Evolutionary conservation across 1,140 invertebrate genomes (phyloP).

Genomic region (Orchesella cincta): DNA sequence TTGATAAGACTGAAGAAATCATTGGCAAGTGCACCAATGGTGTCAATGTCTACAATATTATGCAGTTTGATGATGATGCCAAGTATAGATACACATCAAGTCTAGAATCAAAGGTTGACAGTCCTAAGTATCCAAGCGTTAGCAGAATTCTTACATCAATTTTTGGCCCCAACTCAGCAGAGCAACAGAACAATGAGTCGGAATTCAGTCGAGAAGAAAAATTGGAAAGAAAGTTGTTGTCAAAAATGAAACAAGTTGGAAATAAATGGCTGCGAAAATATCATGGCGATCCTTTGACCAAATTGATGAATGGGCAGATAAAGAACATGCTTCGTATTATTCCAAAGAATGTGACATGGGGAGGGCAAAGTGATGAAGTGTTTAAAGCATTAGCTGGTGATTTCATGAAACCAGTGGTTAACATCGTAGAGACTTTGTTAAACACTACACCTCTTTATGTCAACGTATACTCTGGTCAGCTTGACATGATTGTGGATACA

Average conservation of each 20-base stretch:
- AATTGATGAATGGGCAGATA: slow-evolving; percentile 72
- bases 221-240: slow-evolving; percentile 1
- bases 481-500: slow-evolving; percentile 73
- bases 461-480: slow-evolving; percentile 69
- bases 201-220: neutral
- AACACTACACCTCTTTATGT: slow-evolving; percentile 69
- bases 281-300: slow-evolving; percentile 53
- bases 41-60: slow-evolving; percentile 80
- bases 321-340: slow-evolving; percentile 64
- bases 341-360: slow-evolving; percentile 67
- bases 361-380: slow-evolving; percentile 63
- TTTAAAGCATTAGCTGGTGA: slow-evolving; percentile 67
- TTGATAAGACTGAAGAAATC: slow-evolving; percentile 65
- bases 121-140: neutral
- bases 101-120: neutral
- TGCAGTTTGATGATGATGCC: slow-evolving; percentile 52
- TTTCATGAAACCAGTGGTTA: slow-evolving; percentile 81
- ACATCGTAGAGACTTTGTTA: slow-evolving; percentile 70
- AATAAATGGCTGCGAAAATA: slow-evolving; percentile 16
- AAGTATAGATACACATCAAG: neutral
- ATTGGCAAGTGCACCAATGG: slow-evolving; percentile 62
- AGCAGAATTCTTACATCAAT: neutral
- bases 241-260: slow-evolving; percentile 44
- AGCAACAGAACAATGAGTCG: no score
- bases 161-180: neutral